Percentiles rank a stretch among this genome's conserved stretches.
phyloP scores from a whole-genome alignment of 2,888 invertebrate species.

The Amphimallon solstitiale region DNA sequence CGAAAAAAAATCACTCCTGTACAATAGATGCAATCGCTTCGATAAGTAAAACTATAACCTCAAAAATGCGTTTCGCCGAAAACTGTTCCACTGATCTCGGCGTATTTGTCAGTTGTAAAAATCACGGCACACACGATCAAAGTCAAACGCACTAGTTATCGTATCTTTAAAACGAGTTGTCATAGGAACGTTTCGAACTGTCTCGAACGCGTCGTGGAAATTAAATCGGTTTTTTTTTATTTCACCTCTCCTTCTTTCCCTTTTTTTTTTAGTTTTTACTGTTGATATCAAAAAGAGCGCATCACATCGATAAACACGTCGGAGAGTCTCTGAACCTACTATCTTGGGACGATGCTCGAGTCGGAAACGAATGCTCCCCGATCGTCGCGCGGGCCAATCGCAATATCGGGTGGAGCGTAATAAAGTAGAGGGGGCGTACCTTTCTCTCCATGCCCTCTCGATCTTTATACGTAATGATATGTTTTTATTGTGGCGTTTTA shows the following conservation, averaged over 20 bases:
- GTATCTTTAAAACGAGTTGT: too few relatives aligned
- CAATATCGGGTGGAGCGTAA: constrained; percentile 57
- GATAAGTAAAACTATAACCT: background rate
- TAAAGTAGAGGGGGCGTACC: constrained; percentile 57
- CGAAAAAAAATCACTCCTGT: constrained; percentile 41
- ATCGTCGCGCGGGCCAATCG: constrained; percentile 50
- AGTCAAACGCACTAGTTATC: too few relatives aligned
- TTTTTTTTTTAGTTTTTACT: constrained; percentile 10
- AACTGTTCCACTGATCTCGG: background rate
- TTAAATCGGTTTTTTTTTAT: background rate
- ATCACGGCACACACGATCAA: background rate
- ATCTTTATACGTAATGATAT: constrained; percentile 57
- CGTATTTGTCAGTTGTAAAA: background rate
- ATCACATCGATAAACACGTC: constrained; percentile 28
- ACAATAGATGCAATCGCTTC: constrained; percentile 21
- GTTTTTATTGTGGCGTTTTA: constrained; percentile 60
- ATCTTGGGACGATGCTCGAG: constrained; percentile 30
- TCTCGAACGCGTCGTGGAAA: too few relatives aligned
- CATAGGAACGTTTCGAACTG: too few relatives aligned
- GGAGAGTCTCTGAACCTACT: constrained; percentile 35
- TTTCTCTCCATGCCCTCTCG: constrained; percentile 45
- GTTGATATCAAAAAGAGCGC: constrained; percentile 28
- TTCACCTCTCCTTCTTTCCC: too few relatives aligned
- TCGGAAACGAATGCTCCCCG: constrained; percentile 30
- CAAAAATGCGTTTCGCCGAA: background rate